phyloP scores from a whole-genome alignment of 2,797 vertebrate species.

The Hephaestus fuliginosus region DNA sequence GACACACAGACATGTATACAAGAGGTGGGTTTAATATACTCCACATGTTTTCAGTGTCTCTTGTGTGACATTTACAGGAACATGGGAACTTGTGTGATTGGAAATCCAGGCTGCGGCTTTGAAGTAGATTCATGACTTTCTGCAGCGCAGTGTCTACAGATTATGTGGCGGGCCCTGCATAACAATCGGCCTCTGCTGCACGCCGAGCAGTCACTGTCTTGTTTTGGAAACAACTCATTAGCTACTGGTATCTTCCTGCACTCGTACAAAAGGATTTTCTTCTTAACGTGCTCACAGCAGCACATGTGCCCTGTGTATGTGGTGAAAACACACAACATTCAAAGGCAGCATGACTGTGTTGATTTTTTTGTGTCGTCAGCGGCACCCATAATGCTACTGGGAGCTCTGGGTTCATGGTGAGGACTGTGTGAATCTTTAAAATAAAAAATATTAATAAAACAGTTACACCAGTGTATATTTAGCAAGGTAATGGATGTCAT shows the following conservation, averaged over 20 bases:
- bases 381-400: not conserved
- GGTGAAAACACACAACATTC: not conserved
- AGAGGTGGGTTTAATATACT: constrained; percentile 53
- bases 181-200: constrained; percentile 10
- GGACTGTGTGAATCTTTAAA: not conserved
- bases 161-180: constrained; percentile 9
- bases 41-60: constrained; percentile 66
- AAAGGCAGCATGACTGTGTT: not conserved
- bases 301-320: not conserved
- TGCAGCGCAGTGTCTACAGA: constrained; percentile 30
- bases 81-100: constrained; percentile 54
- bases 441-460: not conserved
- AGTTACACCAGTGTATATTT: not conserved
- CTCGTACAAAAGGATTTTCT: not conserved
- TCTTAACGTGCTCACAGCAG: not conserved
- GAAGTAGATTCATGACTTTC: constrained; percentile 43
- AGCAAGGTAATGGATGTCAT: not conserved
- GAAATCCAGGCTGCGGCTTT: constrained; percentile 63
- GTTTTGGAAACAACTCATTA: constrained; percentile 48
- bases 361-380: not conserved
- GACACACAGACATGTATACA: constrained; percentile 29
- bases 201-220: constrained; percentile 8
- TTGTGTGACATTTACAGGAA: constrained; percentile 72
- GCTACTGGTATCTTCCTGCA: constrained; percentile 10
- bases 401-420: not conserved